A percentile compares a stretch with the other conserved stretches of the same genome.
These are phyloP conservation scores for Nephila pilipes DNA, from an alignment of 1,140 invertebrate genomes.

Conservation along the genomic window DNA sequence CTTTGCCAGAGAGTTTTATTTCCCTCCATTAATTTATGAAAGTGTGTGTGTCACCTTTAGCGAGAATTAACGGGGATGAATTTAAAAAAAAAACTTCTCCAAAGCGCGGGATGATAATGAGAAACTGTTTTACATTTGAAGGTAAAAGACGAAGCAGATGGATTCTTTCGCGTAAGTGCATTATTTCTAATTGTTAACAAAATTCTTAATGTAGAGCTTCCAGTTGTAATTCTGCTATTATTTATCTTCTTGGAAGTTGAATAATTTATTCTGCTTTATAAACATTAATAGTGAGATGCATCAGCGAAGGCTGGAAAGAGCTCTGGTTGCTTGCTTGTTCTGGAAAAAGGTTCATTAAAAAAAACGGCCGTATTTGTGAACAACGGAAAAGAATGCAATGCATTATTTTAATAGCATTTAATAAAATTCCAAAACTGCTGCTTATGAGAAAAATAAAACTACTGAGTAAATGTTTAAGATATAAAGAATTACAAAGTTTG, in stretches of 20 bases:
- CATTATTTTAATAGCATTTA: background rate
- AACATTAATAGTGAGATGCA: background rate
- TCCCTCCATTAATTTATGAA: slow-evolving; percentile 73
- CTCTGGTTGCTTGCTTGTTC: background rate
- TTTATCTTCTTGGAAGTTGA: slow-evolving; percentile 13
- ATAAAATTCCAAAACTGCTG: background rate
- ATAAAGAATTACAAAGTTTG: too few relatives aligned
- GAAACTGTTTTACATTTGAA: slow-evolving; percentile 34
- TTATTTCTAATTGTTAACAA: slow-evolving; percentile 68
- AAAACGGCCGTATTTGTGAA: background rate
- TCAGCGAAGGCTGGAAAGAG: background rate
- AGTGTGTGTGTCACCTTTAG: slow-evolving; percentile 58
- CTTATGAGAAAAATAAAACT: background rate
- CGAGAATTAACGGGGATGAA: slow-evolving; percentile 47
- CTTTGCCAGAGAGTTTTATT: slow-evolving; percentile 61
- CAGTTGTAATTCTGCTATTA: slow-evolving; percentile 29
- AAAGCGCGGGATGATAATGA: slow-evolving; percentile 57
- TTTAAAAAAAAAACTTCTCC: background rate
- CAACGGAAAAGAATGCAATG: background rate
- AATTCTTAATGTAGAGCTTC: slow-evolving; percentile 60
- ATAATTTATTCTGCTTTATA: background rate
- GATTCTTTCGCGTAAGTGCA: slow-evolving; percentile 45
- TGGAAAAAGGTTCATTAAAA: background rate
- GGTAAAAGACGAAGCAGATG: slow-evolving; percentile 55
- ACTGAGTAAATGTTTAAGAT: too few relatives aligned